Evolutionary conservation across 2,113 vertebrate genomes (phyloP).

Genomic region (Xenopus borealis): DNA sequence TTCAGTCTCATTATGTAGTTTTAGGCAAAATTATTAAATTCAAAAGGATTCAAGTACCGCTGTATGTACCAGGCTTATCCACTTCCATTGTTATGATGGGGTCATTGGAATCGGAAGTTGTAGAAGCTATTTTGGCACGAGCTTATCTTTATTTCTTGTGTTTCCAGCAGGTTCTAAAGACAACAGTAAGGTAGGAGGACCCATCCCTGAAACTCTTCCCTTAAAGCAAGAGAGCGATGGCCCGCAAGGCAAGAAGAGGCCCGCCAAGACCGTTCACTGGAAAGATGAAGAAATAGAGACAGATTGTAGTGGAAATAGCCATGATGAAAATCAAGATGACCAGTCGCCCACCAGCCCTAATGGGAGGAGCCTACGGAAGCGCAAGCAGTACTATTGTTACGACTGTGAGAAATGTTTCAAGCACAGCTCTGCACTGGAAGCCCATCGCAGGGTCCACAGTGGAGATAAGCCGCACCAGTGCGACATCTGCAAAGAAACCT

Average conservation of each 20-base stretch:
- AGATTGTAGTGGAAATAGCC: not conserved
- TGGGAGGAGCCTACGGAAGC: not conserved
- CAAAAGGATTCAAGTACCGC: not conserved
- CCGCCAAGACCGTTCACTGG: not conserved
- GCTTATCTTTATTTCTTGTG: not conserved
- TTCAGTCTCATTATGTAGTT: too few species aligned
- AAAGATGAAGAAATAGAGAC: not conserved
- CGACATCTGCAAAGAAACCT: not conserved
- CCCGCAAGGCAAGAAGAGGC: not conserved
- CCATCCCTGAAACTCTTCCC: not conserved
- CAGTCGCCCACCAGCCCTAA: not conserved
- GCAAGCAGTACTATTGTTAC: conserved; percentile 6
- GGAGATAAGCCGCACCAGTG: conserved; percentile 38
- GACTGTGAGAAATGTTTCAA: conserved; percentile 31
- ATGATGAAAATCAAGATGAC: not conserved
- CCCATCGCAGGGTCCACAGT: conserved; percentile 27
- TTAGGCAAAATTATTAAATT: not conserved
- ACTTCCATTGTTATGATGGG: too few species aligned
- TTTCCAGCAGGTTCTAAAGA: not conserved
- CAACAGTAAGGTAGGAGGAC: not conserved
- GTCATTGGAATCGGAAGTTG: too few species aligned
- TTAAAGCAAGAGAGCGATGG: not conserved
- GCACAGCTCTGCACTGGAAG: conserved; percentile 23
- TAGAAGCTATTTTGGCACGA: too few species aligned
- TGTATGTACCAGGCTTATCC: too few species aligned